Conservation (phyloP, 1,140 invertebrate genomes). For the Carcinoscorpius rotundicauda region DNA sequence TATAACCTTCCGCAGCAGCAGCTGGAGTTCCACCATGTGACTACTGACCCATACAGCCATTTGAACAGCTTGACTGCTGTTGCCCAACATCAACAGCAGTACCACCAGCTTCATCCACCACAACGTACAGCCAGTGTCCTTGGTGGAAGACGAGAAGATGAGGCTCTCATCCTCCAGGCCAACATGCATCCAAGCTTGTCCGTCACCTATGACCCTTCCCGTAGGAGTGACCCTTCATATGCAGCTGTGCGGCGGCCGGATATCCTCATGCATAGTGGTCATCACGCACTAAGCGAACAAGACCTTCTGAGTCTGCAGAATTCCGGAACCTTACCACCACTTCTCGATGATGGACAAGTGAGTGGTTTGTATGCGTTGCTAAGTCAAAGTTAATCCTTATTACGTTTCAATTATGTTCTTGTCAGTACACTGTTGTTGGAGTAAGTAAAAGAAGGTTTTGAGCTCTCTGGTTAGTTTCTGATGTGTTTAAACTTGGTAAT, state of each 20-base stretch:
- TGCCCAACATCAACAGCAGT: conserved; percentile 37
- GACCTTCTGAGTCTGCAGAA: conserved; percentile 40
- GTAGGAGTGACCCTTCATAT: conserved; percentile 26
- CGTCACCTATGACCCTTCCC: conserved; percentile 10
- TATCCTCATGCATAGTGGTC: conserved; percentile 41
- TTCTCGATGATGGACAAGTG: conserved; percentile 59
- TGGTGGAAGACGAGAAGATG: conserved; percentile 38
- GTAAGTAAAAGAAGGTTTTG: no score
- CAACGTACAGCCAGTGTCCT: conserved; percentile 26
- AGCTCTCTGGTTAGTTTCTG: no score
- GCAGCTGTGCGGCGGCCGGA: conserved; percentile 39
- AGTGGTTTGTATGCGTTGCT: conserved; percentile 19
- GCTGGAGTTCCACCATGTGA: conserved; percentile 12
- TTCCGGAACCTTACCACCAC: conserved; percentile 36
- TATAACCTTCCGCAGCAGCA: conserved; percentile 45
- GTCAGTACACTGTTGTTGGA: no score
- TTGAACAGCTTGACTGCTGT: conserved; percentile 45
- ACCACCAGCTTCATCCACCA: conserved; percentile 38
- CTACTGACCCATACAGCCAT: conserved; percentile 47
- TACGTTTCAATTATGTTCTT: no score
- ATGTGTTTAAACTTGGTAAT: no score
- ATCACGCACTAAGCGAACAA: conserved; percentile 39
- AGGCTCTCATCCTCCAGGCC: conserved; percentile 37
- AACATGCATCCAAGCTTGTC: conserved; percentile 31
- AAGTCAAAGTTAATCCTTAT: no score